Conservation (phyloP, 2,797 vertebrate species). For the Chrysocyon brachyurus region DNA sequence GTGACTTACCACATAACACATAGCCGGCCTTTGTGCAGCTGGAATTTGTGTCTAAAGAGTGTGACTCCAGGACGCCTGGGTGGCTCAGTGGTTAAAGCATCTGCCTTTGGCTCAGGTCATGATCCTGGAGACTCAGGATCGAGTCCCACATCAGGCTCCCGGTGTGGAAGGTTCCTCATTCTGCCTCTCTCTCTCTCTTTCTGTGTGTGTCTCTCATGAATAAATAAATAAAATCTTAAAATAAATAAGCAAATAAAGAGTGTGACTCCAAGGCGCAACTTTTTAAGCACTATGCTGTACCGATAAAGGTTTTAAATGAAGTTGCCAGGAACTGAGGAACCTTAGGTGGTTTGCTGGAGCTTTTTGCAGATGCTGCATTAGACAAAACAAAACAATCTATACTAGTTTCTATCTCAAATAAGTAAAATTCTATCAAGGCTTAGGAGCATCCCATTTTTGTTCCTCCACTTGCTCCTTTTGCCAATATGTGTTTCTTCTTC, state of each 20-base stretch:
- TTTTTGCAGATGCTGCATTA: not conserved
- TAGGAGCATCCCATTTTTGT: not conserved
- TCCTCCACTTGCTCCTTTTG: not conserved
- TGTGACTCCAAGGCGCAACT: not conserved
- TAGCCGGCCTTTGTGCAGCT: not conserved
- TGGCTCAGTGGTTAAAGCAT: too few species aligned
- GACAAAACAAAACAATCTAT: constrained; percentile 16
- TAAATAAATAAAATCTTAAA: too few species aligned
- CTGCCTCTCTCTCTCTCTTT: too few species aligned
- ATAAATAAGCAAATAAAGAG: too few species aligned
- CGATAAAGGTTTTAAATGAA: not conserved
- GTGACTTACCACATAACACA: not conserved
- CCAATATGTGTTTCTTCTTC: not conserved
- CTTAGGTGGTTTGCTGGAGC: not conserved
- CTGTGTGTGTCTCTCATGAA: too few species aligned
- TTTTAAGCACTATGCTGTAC: not conserved
- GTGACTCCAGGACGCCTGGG: not conserved
- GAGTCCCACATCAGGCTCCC: too few species aligned
- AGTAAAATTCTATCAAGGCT: not conserved
- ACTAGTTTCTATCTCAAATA: not conserved
- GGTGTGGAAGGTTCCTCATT: too few species aligned
- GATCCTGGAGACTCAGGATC: too few species aligned
- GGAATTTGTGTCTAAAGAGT: not conserved
- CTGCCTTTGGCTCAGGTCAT: too few species aligned
- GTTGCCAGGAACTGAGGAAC: not conserved